Conservation (phyloP, 2,888 invertebrate genomes). For the Colletes collaris region DNA sequence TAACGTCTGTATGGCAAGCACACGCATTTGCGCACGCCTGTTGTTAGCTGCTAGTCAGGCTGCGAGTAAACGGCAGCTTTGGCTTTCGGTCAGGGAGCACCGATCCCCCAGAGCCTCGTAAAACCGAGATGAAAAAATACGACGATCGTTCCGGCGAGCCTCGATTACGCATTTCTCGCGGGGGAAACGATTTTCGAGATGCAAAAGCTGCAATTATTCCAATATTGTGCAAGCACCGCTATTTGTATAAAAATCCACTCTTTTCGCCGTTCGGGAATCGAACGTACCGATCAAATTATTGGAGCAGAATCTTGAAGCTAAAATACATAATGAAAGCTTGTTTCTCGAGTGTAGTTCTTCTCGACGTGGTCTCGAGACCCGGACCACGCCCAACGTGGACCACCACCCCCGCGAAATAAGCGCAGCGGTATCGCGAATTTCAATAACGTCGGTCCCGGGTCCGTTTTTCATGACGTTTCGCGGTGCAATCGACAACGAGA, state of each 20-base stretch:
- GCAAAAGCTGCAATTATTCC: too few relatives aligned
- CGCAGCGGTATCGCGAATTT: neutral
- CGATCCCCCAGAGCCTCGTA: slow-evolving; percentile 5
- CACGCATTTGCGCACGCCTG: neutral
- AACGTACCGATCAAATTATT: too few relatives aligned
- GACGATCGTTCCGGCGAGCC: neutral
- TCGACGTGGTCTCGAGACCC: neutral
- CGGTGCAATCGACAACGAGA: neutral
- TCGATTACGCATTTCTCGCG: slow-evolving; percentile 19
- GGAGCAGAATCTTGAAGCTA: neutral
- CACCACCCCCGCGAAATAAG: neutral
- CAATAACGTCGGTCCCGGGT: too few relatives aligned
- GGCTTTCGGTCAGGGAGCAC: neutral
- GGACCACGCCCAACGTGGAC: slow-evolving; percentile 9
- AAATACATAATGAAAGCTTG: neutral
- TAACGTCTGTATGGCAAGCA: slow-evolving; percentile 12
- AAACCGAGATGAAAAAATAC: slow-evolving; percentile 26
- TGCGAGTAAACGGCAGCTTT: neutral
- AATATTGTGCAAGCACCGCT: too few relatives aligned
- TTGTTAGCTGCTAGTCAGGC: neutral
- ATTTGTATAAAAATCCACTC: too few relatives aligned
- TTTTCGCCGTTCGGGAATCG: too few relatives aligned
- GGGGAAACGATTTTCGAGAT: neutral
- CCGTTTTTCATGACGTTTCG: neutral
- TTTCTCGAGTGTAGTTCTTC: too few relatives aligned